Base-by-base conservation (phyloP, 2,113 vertebrate species). In the Phodopus roborovskii region DNA sequence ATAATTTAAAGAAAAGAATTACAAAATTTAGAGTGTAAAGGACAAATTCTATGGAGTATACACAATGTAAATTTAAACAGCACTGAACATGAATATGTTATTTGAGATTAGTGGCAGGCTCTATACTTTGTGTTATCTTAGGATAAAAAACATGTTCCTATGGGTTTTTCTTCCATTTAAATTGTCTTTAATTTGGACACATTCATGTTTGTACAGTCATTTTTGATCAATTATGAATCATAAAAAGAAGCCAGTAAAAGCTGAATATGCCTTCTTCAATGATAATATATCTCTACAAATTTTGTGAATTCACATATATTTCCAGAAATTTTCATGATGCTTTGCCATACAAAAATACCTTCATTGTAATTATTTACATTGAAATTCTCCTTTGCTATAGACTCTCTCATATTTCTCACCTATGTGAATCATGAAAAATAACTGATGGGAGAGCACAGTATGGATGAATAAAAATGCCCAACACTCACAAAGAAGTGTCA, bases 291-390 rank as follows among this genome's bases (percentile, higher is more conserved):
- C 39, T 91, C 39, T 11, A n/a, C 83, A 77, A 60, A 94, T 85
- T 88, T 97, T 93, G 88, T 86, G 45, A 94, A 95, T 92, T 95
- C 48, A 97, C 62, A 79, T 94, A 88, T 91, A 62, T 90, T 88
- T n/a, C 91, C n/a, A 79, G 82, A 86, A 93, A 86, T 19, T 66
- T 92, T 90, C 79, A 94, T 85, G 75, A 94, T 81, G 28, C 42
- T 88, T 81, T 45, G 30, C 79, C 39, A 73, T 66, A 83, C 70
- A 62, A 26, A 66, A 39, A 88, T 22, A 30, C 75, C 96, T 97
- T 92, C 58, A 90, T 13, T 88, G 62, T 84, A 95, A 96, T 88
- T 82, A 89, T 94, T 96, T 83, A 88, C 22, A 88, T 22, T 77
- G 84, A 24, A 50, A 53, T 53, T 56, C 39, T 85, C 45, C 16